Conservation (phyloP, 1,140 invertebrate genomes). For the Potamilus streckersoni region DNA sequence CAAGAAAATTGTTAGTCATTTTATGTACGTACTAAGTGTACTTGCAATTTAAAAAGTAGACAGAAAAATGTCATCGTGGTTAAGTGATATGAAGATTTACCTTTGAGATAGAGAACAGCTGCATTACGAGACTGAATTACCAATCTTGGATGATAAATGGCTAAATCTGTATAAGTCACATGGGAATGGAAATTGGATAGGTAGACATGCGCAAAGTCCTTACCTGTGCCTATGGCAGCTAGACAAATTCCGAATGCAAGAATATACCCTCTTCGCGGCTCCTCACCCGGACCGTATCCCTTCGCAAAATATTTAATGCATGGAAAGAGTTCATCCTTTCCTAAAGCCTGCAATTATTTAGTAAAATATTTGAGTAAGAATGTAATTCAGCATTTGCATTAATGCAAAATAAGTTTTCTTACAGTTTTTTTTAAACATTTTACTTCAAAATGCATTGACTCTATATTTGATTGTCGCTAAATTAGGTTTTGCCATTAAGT, state of each 20-base stretch:
- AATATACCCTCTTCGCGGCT: slow-evolving; percentile 92
- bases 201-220: slow-evolving; percentile 30
- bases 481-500: neutral
- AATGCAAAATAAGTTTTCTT: neutral
- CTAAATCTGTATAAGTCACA: no score
- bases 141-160: no score
- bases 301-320: slow-evolving; percentile 92
- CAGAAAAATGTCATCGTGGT: no score
- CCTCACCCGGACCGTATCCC: slow-evolving; percentile 83
- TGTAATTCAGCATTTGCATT: neutral
- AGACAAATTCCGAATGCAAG: slow-evolving; percentile 90
- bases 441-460: neutral
- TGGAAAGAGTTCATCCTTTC: slow-evolving; percentile 94
- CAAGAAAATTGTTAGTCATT: no score
- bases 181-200: no score
- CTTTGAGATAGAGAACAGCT: no score
- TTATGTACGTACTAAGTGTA: no score
- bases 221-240: slow-evolving; percentile 90
- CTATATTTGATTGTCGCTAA: neutral
- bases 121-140: no score
- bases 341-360: slow-evolving; percentile 82
- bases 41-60: no score
- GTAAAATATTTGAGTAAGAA: neutral
- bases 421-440: neutral
- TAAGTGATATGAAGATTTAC: no score